These are phyloP conservation scores for cat (Felis catus) DNA, from an alignment of 2,113 vertebrate genomes.

Conservation along the genomic window DNA sequence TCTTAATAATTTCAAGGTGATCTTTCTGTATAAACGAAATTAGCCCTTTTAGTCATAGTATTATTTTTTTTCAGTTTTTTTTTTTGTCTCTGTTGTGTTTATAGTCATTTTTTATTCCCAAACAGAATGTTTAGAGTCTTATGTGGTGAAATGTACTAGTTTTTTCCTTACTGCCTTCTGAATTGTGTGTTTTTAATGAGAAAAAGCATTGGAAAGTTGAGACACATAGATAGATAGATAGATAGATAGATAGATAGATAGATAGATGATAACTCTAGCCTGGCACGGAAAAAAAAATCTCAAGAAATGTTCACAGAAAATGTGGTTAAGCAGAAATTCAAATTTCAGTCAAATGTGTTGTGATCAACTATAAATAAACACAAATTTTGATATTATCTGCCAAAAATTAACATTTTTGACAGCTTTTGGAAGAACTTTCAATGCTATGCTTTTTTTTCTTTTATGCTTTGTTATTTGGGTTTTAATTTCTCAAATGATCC, in stretches of 20 bases:
- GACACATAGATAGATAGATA: neutral
- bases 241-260: neutral
- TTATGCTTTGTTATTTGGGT: slow-evolving; percentile 78
- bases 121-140: slow-evolving; percentile 3
- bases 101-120: neutral
- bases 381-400: neutral
- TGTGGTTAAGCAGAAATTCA: neutral
- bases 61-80: neutral
- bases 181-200: slow-evolving; percentile 23
- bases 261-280: neutral
- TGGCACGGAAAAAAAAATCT: neutral
- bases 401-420: slow-evolving; percentile 41
- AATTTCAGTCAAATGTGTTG: neutral
- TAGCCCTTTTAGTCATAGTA: neutral
- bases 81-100: slow-evolving; percentile 7
- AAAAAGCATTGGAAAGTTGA: slow-evolving; percentile 27
- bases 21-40: neutral
- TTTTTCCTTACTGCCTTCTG: neutral
- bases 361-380: neutral
- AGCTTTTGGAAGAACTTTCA: slow-evolving; percentile 67
- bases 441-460: slow-evolving; percentile 71
- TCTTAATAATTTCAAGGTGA: neutral
- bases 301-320: slow-evolving; percentile 17
- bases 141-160: neutral
- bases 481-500: slow-evolving; percentile 87